Evolutionary conservation across 2,113 vertebrate genomes (phyloP).

Genomic region (Pterocles burchelli): DNA sequence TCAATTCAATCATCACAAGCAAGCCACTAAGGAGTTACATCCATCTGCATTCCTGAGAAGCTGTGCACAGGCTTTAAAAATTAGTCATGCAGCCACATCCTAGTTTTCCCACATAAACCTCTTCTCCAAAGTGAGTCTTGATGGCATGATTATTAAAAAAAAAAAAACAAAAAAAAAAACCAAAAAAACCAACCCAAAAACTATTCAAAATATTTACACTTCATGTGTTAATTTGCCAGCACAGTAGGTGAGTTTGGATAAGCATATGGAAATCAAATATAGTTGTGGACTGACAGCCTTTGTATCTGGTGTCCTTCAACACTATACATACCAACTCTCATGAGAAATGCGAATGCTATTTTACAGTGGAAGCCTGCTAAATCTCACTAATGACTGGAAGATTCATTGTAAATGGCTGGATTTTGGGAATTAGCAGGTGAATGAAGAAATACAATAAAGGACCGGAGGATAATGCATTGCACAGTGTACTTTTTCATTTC

Average conservation of each 20-base stretch:
- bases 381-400: background rate
- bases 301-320: constrained; percentile 25
- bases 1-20: constrained; percentile 54
- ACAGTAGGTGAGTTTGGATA: constrained; percentile 34
- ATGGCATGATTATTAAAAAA: constrained; percentile 36
- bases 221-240: constrained; percentile 35
- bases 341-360: constrained; percentile 11
- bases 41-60: constrained; percentile 58
- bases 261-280: constrained; percentile 57
- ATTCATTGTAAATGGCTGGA: constrained; percentile 18
- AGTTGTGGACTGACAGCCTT: background rate
- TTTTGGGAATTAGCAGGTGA: constrained; percentile 30
- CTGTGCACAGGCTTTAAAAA: constrained; percentile 58
- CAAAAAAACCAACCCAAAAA: background rate
- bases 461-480: background rate
- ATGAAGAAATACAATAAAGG: constrained; percentile 12
- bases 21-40: constrained; percentile 20
- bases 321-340: background rate
- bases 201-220: constrained; percentile 61
- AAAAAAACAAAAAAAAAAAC: background rate
- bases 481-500: constrained; percentile 2
- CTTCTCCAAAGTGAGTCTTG: background rate
- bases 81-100: constrained; percentile 55
- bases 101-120: constrained; percentile 58
- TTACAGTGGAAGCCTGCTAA: constrained; percentile 23